phyloP scores from a whole-genome alignment of 35 echinoderm and acorn worm species.

The Acanthaster planci region DNA sequence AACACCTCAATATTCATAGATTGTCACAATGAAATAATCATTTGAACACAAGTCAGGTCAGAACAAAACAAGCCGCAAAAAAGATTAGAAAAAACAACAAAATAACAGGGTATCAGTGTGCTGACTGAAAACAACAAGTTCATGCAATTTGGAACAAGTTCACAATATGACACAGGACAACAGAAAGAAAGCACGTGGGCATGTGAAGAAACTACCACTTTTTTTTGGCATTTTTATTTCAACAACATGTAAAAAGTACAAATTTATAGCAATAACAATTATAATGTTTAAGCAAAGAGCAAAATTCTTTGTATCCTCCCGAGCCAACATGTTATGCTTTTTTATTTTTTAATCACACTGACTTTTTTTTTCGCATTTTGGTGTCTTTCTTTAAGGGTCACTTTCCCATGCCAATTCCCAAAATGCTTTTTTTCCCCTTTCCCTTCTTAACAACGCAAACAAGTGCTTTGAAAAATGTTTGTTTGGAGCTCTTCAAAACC shows the following conservation, averaged over 20 bases:
- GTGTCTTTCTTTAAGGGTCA: neutral
- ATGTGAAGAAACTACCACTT: neutral
- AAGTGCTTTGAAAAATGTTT: neutral
- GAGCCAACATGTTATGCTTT: slow-evolving; percentile 3
- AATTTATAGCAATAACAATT: slow-evolving; percentile 52
- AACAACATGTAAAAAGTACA: slow-evolving; percentile 61
- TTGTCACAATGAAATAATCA: slow-evolving; percentile 26
- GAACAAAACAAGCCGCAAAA: slow-evolving; percentile 31
- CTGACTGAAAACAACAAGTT: slow-evolving; percentile 30
- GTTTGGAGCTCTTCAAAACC: neutral
- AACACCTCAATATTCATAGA: slow-evolving; percentile 27
- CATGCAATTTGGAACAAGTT: slow-evolving; percentile 24
- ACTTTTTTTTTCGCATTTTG: slow-evolving; percentile 12
- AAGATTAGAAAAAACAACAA: slow-evolving; percentile 27
- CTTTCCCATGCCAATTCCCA: neutral
- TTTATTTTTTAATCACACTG: slow-evolving; percentile 21
- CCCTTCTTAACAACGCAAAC: neutral
- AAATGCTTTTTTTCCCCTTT: neutral
- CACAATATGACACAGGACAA: slow-evolving; percentile 14
- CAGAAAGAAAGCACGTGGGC: neutral
- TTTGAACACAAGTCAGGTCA: slow-evolving; percentile 30
- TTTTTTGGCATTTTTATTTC: slow-evolving; percentile 54
- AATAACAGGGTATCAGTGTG: slow-evolving; percentile 1
- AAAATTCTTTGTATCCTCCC: slow-evolving; percentile 35
- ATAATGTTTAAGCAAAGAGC: slow-evolving; percentile 55